Evolutionary conservation across 2,888 invertebrate genomes (phyloP), one percentile per base, ranked within the genome.

Genomic region (Argyra leucocephala): DNA sequence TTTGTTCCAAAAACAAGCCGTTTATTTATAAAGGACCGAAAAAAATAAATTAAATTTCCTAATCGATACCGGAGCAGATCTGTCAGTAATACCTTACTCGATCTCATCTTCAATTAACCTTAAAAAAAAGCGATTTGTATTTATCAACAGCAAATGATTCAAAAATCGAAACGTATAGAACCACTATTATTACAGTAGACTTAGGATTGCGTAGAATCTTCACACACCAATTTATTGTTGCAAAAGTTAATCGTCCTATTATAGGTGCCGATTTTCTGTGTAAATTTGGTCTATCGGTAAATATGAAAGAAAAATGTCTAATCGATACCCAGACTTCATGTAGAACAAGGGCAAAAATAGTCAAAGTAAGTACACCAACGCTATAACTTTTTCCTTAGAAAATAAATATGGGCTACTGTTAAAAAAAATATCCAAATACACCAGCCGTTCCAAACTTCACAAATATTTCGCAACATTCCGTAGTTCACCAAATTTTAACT

Each of bases 231-330:
- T 22, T 59, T 12, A 23, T 22, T n/a, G 12, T 67, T 12, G 68
- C 68, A 5, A 62, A 65, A 21, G 65, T 68, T 15, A 65, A 64
- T 58, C 24, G 62, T 22, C 66, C 68, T 10, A 68, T 68, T 7
- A 67, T 67, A 57, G 67, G 67, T n/a, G 67, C 66, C 22, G 68
- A 68, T 63, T 68, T 68, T 23, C 22, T 68, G 18, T 6, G 22
- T 1, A 61, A 67, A 36, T 66, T 64, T 59, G 22, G 59, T 22
- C 22, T 59, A 9, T 10, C 22, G 9, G 59, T 59, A 23, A 22
- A 59, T 23, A 1, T 59, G 22, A 22, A 4, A n/a, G 23, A 15
- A 22, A 59, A 22, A 22, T 26, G 26, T 26, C 26, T 59, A 22
- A n/a, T 22, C 15, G 59, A 22, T 23, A 21, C 22, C 10, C 22